Evolutionary conservation across 2,888 invertebrate species (phyloP).

Genomic region (Macrosoma leucophasiata): DNA sequence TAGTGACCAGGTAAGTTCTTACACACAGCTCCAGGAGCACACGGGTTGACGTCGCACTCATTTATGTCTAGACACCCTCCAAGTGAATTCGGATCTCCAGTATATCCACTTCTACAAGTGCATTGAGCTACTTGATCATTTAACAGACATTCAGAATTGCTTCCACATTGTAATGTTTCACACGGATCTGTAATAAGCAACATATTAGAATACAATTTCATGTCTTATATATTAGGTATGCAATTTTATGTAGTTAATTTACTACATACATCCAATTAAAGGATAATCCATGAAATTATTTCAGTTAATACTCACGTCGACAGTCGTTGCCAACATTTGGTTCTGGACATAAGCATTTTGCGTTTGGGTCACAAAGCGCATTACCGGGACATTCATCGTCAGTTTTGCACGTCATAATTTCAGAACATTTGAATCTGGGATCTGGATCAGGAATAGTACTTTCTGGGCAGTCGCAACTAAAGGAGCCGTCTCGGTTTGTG

Average conservation of each 20-base stretch:
- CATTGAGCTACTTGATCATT: slow-evolving; percentile 89
- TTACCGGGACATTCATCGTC: slow-evolving; percentile 92
- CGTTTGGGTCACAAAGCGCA: slow-evolving; percentile 85
- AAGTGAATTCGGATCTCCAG: slow-evolving; percentile 78
- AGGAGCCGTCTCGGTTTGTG: slow-evolving; percentile 85
- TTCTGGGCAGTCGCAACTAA: slow-evolving; percentile 86
- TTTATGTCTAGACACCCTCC: slow-evolving; percentile 91
- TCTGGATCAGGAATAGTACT: slow-evolving; percentile 90
- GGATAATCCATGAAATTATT: too few species aligned
- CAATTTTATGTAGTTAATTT: too few species aligned
- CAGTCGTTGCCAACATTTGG: slow-evolving; percentile 95
- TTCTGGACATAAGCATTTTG: slow-evolving; percentile 90
- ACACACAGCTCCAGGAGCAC: slow-evolving; percentile 90
- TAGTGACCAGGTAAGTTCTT: slow-evolving; percentile 91
- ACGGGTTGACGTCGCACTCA: slow-evolving; percentile 88
- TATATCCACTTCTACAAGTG: slow-evolving; percentile 87
- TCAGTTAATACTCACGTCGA: slow-evolving; percentile 80
- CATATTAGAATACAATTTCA: slow-evolving; percentile 6
- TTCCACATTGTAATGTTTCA: slow-evolving; percentile 88
- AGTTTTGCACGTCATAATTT: slow-evolving; percentile 84
- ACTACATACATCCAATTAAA: too few species aligned
- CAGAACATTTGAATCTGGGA: slow-evolving; percentile 86
- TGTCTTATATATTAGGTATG: too few species aligned
- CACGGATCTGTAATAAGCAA: slow-evolving; percentile 84
- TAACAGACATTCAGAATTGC: slow-evolving; percentile 92